A percentile compares a stretch with the other conserved stretches of the same genome.
These are phyloP conservation scores for Ovibos moschatus DNA, from an alignment of 2,113 vertebrate species.

Conservation along the genomic window DNA sequence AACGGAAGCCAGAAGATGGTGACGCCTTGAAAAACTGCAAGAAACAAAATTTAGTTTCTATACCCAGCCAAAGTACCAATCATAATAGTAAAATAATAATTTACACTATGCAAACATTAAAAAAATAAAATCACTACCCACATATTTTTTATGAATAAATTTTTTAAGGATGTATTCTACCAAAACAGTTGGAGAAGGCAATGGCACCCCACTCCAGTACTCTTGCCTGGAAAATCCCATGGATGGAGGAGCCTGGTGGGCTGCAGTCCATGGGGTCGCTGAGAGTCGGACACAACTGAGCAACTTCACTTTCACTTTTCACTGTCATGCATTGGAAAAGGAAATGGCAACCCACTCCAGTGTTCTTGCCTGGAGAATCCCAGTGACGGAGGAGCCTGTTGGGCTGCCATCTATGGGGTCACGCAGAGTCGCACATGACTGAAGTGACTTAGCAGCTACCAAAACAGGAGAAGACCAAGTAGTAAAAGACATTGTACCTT, in stretches of 20 bases:
- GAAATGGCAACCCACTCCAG: no score
- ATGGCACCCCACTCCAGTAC: no score
- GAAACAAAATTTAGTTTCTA: background rate
- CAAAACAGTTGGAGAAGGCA: background rate
- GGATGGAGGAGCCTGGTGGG: no score
- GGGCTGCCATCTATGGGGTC: no score
- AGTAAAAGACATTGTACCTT: slow-evolving; percentile 1
- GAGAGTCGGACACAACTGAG: no score
- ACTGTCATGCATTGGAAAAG: no score
- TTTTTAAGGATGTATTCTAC: background rate
- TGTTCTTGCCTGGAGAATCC: no score
- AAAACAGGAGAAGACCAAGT: background rate
- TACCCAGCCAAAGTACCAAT: background rate
- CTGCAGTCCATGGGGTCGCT: no score
- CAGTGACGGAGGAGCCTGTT: accelerated
- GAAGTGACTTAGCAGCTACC: background rate
- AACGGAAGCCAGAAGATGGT: background rate
- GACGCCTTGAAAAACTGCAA: background rate
- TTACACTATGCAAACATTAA: background rate
- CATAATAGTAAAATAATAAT: background rate
- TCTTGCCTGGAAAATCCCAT: no score
- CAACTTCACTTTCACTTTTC: no score
- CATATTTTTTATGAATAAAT: background rate
- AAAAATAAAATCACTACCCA: background rate
- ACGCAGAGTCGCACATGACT: no score